A percentile compares a stretch with the other conserved stretches of the same genome.
phyloP scores from a whole-genome alignment of 1,140 invertebrate genomes.

The Paraescarpia echinospica region DNA sequence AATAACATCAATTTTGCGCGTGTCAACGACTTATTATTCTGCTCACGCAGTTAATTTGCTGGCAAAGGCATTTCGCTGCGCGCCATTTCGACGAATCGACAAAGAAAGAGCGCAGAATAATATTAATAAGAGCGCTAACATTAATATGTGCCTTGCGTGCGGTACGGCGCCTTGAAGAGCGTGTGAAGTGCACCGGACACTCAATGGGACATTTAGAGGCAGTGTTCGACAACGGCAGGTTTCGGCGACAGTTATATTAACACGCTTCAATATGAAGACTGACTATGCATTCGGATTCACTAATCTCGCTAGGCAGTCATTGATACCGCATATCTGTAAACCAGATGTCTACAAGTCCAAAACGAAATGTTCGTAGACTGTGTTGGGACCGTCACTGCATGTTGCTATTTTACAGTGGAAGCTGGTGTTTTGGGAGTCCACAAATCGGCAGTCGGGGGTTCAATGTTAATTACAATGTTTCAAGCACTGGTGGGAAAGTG shows the following conservation, averaged over 20 bases:
- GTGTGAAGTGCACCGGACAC: neutral
- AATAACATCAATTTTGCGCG: too few species aligned
- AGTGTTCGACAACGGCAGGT: neutral
- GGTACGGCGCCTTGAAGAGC: neutral
- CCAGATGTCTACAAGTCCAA: neutral
- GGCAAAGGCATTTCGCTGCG: neutral
- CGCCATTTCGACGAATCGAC: neutral
- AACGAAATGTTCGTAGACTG: neutral
- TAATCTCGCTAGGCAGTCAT: neutral
- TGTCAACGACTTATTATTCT: neutral
- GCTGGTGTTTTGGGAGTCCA: neutral
- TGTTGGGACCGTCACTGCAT: neutral
- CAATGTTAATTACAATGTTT: neutral
- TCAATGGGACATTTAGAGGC: neutral
- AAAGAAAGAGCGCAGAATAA: neutral
- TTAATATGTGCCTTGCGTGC: neutral
- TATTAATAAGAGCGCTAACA: conserved; percentile 1
- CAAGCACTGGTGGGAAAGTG: neutral
- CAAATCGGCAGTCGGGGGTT: neutral
- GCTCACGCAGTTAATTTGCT: neutral
- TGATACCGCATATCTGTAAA: neutral
- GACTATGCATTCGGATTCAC: neutral
- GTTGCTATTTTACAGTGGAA: neutral
- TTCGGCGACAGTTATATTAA: neutral
- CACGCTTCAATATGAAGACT: neutral